Evolutionary conservation across 2,113 vertebrate genomes (phyloP), one percentile per base, ranked within the genome.

Genomic region (Syrmaticus mikado): DNA sequence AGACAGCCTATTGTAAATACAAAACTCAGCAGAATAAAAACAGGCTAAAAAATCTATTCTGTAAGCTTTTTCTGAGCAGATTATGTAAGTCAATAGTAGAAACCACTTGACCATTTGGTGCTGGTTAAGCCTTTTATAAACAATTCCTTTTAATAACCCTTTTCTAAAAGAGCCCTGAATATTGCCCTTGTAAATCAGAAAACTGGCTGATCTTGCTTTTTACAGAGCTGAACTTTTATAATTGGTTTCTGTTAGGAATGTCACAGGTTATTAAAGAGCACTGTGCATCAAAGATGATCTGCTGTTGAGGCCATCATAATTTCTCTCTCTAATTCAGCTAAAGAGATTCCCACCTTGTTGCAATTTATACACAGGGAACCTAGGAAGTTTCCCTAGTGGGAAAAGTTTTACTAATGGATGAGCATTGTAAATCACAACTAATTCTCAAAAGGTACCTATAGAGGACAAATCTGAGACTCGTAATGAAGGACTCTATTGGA

Each of bases 201-300:
- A 85, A 57, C 22, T 48, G 68, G 52, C 30, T 92, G 57, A 83
- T 81, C 85, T 72, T 81, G 72, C 82, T 83, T 91, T 94, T 80
- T 87, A 43, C 85, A 72, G 76, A 78, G 52, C 46, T 86, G 65
- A 93, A 83, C 53, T 77, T 92, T 61, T 83, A 13, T 83, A 92
- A 94, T 91, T 93, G 91, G 52, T n/a, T 94, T 36, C 66, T 91
- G 55, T 89, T 91, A 85, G 83, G 80, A 90, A 90, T 75, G 70
- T 86, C 85, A 83, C 57, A 78, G 82, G 45, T 74, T 89, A 72
- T 93, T 94, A 91, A 87, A 94, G 77, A 88, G 52, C 43, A 64
- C 52, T 74, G 50, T 55, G 52, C 57, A 81, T 85, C 57, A 74
- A 77, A 88, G 79, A 71, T n/a, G 50, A 91, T 78, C 68, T 90